phyloP scores from a whole-genome alignment of 1,140 invertebrate genomes.

The Battus philenor region DNA sequence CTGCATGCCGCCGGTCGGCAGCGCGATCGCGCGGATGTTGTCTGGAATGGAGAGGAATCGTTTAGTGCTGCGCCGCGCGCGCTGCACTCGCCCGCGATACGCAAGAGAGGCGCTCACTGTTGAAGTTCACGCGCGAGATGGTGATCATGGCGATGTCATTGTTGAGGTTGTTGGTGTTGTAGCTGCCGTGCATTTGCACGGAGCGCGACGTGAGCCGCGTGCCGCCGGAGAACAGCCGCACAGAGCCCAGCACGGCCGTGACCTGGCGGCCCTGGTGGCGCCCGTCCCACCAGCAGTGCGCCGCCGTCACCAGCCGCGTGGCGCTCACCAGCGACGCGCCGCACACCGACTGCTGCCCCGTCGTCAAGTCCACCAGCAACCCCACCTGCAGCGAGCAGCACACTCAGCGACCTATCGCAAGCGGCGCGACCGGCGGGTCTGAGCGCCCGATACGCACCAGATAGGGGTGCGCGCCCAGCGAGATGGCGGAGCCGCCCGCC shows the following conservation, averaged over 20 bases:
- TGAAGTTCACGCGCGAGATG: slow-evolving; percentile 5
- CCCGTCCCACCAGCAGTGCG: slow-evolving; percentile 12
- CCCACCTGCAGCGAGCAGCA: no score
- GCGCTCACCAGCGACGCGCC: slow-evolving; percentile 19
- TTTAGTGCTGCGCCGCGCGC: no score
- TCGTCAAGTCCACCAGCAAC: no score
- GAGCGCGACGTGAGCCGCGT: slow-evolving; percentile 7
- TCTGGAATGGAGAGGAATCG: background rate
- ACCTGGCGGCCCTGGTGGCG: slow-evolving; percentile 11
- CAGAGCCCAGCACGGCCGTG: slow-evolving; percentile 19
- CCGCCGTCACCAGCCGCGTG: slow-evolving; percentile 17
- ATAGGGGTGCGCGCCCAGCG: background rate
- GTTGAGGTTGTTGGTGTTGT: slow-evolving; percentile 4
- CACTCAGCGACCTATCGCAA: no score
- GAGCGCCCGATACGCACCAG: background rate
- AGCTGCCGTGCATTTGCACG: slow-evolving; percentile 14
- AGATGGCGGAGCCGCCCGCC: slow-evolving; percentile 21
- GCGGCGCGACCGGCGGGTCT: no score
- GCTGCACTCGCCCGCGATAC: no score
- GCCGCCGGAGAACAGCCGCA: slow-evolving; percentile 16
- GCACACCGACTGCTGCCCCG: slow-evolving; percentile 14
- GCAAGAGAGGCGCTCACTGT: background rate
- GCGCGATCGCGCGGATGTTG: slow-evolving; percentile 7
- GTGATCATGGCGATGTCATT: slow-evolving; percentile 21
- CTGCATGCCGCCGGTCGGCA: background rate